Conservation (phyloP, 2,888 invertebrate species). For the Andrena camellia region DNA sequence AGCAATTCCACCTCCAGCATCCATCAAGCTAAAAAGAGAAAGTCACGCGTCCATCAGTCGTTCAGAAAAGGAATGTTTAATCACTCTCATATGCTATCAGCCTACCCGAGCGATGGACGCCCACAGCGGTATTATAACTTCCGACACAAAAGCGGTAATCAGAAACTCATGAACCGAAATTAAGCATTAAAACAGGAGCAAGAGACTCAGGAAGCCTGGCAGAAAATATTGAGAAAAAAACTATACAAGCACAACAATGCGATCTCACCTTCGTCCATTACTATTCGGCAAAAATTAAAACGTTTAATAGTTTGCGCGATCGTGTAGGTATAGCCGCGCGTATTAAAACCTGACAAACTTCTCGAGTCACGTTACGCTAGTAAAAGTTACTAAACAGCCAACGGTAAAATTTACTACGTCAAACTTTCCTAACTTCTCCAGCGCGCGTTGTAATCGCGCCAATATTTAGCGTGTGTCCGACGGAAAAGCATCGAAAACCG, state of each 20-base stretch:
- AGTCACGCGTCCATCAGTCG: too few species aligned
- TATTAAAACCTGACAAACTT: slow-evolving; percentile 56
- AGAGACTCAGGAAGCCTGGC: not conserved
- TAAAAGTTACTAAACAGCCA: slow-evolving; percentile 48
- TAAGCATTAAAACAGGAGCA: not conserved
- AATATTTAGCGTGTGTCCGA: slow-evolving; percentile 34
- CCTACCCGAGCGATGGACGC: too few species aligned
- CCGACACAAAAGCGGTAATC: not conserved
- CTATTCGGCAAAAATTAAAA: slow-evolving; percentile 28
- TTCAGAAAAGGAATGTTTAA: too few species aligned
- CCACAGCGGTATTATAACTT: too few species aligned
- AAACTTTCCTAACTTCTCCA: slow-evolving; percentile 46
- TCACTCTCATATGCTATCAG: too few species aligned
- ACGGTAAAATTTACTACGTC: slow-evolving; percentile 38
- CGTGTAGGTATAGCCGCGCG: slow-evolving; percentile 24
- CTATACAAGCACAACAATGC: slow-evolving; percentile 2
- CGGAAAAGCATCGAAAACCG: slow-evolving; percentile 45
- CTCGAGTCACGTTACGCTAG: slow-evolving; percentile 37
- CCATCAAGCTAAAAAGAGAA: not conserved
- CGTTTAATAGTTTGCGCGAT: slow-evolving; percentile 34
- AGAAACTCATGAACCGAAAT: not conserved
- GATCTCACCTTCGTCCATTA: slow-evolving; percentile 1
- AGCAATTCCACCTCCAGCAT: not conserved
- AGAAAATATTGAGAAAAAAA: not conserved
- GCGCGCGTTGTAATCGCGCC: slow-evolving; percentile 29